These are phyloP conservation scores for Nymphalis urticae DNA, from an alignment of 2,888 invertebrate genomes.

Conservation along the genomic window DNA sequence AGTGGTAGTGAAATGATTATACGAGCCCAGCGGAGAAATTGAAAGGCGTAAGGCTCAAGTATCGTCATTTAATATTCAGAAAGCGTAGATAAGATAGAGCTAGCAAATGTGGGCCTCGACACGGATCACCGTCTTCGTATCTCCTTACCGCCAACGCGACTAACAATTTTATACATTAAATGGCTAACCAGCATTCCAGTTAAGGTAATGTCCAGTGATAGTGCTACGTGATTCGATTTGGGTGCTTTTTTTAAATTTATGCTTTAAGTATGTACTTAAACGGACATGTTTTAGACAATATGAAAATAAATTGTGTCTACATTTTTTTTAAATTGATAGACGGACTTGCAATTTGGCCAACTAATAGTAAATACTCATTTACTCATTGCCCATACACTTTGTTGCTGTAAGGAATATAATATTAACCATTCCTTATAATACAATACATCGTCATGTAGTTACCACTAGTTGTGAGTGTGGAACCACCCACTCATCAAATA, in stretches of 20 bases:
- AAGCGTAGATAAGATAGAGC: conserved; percentile 66
- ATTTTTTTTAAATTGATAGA: too few species aligned
- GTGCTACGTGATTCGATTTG: too few species aligned
- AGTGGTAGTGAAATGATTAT: conserved; percentile 49
- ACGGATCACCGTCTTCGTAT: conserved; percentile 55
- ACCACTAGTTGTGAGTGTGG: too few species aligned
- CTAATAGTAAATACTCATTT: too few species aligned
- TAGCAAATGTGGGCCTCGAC: conserved; percentile 70
- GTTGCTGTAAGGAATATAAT: too few species aligned
- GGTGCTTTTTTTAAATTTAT: not conserved
- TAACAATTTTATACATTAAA: conserved; percentile 38
- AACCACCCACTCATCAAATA: too few species aligned
- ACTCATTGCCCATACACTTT: too few species aligned
- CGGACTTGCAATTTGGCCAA: too few species aligned
- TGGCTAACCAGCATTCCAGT: conserved; percentile 1
- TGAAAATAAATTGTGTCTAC: too few species aligned
- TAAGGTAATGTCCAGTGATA: not conserved
- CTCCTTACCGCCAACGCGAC: conserved; percentile 25
- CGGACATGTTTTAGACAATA: not conserved
- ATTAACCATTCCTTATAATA: too few species aligned
- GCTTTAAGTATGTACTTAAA: too few species aligned
- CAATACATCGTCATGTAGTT: too few species aligned
- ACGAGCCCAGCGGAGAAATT: conserved; percentile 59
- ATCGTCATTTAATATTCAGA: conserved; percentile 69
- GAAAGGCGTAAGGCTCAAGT: conserved; percentile 57